Conservation (phyloP, 2,888 invertebrate genomes). For the Tipula confusa region DNA sequence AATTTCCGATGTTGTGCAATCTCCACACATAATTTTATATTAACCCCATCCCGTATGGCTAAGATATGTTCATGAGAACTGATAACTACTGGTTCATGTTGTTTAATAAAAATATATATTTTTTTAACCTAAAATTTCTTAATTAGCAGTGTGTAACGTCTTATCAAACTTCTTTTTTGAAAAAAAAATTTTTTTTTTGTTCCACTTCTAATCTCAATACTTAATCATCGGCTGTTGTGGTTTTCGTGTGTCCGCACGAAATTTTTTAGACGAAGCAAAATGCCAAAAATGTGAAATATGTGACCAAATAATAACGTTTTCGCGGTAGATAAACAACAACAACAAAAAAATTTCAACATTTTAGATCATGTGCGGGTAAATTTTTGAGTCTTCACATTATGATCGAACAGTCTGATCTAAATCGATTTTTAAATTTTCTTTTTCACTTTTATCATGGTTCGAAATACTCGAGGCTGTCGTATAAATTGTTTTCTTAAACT, state of each 20-base stretch:
- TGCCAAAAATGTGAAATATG: background rate
- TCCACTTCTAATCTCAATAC: background rate
- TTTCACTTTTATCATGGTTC: background rate
- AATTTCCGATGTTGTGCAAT: background rate
- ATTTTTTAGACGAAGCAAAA: background rate
- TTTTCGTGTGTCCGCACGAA: slow-evolving; percentile 12
- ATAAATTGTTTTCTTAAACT: background rate
- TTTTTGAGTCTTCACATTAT: background rate
- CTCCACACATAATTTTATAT: background rate
- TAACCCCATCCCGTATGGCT: slow-evolving; percentile 20
- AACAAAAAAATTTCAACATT: background rate
- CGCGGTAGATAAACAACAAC: slow-evolving; percentile 20
- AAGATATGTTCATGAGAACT: slow-evolving; percentile 13
- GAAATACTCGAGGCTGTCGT: background rate
- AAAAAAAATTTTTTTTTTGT: background rate
- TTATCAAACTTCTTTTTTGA: background rate
- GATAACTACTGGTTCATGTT: background rate
- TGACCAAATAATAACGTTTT: background rate
- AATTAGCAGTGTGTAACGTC: background rate
- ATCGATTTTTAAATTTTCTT: background rate
- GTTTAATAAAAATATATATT: background rate
- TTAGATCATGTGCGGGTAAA: background rate
- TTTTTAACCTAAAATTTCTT: background rate
- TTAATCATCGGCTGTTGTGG: slow-evolving; percentile 12
- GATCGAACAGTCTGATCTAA: background rate